These are phyloP conservation scores for Lepisosteus oculatus DNA, from an alignment of 2,113 vertebrate species.

Conservation along the genomic window DNA sequence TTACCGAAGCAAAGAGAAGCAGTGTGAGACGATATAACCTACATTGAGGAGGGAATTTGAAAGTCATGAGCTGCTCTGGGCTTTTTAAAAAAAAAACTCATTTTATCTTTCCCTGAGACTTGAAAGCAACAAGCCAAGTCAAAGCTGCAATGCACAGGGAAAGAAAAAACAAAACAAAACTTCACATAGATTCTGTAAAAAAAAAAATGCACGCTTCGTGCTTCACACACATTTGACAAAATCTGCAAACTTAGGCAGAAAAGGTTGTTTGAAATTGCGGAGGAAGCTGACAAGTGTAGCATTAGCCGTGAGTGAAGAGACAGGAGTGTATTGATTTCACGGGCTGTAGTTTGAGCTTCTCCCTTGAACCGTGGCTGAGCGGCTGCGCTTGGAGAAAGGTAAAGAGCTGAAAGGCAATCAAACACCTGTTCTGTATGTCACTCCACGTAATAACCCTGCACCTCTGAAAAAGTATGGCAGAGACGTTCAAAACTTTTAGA, in stretches of 20 bases:
- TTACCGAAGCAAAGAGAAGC: conserved; percentile 23
- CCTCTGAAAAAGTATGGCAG: too few relatives aligned
- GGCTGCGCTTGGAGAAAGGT: too few relatives aligned
- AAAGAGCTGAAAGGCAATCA: too few relatives aligned
- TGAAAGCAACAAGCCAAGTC: conserved; percentile 10
- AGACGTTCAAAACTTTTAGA: too few relatives aligned
- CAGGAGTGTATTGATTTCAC: too few relatives aligned
- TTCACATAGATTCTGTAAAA: not conserved
- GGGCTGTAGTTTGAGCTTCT: too few relatives aligned
- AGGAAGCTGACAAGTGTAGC: too few relatives aligned
- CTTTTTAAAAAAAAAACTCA: not conserved
- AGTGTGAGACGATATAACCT: conserved; percentile 17
- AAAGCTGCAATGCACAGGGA: not conserved
- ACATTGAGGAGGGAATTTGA: conserved; percentile 11
- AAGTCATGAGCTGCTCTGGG: conserved; percentile 14
- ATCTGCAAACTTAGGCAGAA: not conserved
- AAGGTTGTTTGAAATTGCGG: too few relatives aligned
- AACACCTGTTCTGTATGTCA: too few relatives aligned
- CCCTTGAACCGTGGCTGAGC: too few relatives aligned
- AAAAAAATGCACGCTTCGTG: not conserved
- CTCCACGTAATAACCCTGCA: too few relatives aligned
- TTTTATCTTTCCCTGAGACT: not conserved
- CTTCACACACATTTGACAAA: not conserved
- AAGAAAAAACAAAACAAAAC: not conserved
- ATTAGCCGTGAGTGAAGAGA: too few relatives aligned